These are phyloP conservation scores for Caenorhabditis sp. DNA, from an alignment of 2,888 invertebrate genomes.

Conservation along the genomic window DNA sequence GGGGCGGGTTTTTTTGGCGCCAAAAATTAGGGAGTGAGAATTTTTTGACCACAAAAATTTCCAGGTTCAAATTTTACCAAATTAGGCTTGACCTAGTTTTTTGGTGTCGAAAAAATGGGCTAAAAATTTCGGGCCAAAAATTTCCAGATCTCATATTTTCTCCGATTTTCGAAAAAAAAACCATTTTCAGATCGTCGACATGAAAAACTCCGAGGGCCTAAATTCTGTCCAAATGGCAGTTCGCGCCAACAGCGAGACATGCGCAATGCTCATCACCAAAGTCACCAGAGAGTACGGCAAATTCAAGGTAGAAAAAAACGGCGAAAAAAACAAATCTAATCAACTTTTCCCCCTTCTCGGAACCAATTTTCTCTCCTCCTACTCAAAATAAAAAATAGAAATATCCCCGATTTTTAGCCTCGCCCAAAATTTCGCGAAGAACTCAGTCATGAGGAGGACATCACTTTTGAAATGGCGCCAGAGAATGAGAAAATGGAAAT, in stretches of 20 bases:
- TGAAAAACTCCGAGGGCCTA: conserved; percentile 41
- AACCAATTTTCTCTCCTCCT: too few species aligned
- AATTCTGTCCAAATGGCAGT: conserved; percentile 48
- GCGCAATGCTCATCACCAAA: conserved; percentile 38
- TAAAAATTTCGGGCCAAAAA: too few species aligned
- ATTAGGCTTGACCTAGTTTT: too few species aligned
- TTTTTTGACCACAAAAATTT: too few species aligned
- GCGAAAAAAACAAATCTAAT: not conserved
- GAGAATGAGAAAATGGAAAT: not conserved
- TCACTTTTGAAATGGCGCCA: conserved; percentile 2
- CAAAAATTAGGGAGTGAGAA: too few species aligned
- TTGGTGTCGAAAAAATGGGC: too few species aligned
- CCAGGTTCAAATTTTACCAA: too few species aligned
- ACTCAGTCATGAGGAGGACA: conserved; percentile 1
- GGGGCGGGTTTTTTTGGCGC: too few species aligned
- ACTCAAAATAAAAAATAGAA: not conserved
- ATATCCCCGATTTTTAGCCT: too few species aligned
- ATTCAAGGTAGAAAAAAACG: not conserved
- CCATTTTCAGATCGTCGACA: conserved; percentile 37
- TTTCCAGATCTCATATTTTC: too few species aligned
- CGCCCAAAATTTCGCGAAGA: not conserved
- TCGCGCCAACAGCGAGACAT: conserved; percentile 34
- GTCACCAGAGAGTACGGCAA: conserved; percentile 38
- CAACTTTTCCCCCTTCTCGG: not conserved
- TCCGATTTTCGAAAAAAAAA: not conserved